Evolutionary conservation across 2,797 vertebrate genomes (phyloP), one percentile per base, ranked within the genome.

Genomic region (Microctenopoma lineatum): DNA sequence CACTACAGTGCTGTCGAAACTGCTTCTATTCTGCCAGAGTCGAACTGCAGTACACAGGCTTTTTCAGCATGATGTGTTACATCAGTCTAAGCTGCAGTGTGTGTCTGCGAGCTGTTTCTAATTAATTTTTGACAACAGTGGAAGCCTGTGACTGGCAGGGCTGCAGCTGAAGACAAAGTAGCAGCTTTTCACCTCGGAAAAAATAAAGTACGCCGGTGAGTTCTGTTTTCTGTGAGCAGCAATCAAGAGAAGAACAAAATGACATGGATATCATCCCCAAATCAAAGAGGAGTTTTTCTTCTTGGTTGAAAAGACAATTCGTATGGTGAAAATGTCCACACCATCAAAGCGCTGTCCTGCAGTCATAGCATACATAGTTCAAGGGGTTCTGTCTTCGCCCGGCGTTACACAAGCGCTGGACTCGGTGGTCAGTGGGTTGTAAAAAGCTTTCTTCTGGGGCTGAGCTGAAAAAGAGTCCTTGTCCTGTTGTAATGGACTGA

Each of bases 391-490:
- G 54, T 58, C 53, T 76, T 73, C 69, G 57, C 57, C 59, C 38
- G 57, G 66, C 58, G 62, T 80, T 38, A 53, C 54, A 52, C 47
- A 46, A 63, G 45, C 61, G 18, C 16, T 39, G 52, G 65, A 64
- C 67, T 65, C 14, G 36, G 61, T 60, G 57, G 79, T 84, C 78
- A 84, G 48, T 63, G 71, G 64, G 50, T 80, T 88, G 84, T 84
- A 73, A 86, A 84, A 64, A 80, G 56, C 58, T 81, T 34, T 80
- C 79, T 68, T 83, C 48, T 76, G 75, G 79, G 85, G 82, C 61
- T 36, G 29, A 13, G 63, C 79, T 75, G 15, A 60, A 53, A 70
- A 72, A 75, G 59, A 66, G 60, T 65, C 29, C 51, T 54, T 78
- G 51, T 77, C 6, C 46, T 32, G 69, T 67, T 76, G 41, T 70